Evolutionary conservation across 2,797 vertebrate genomes (phyloP).

Genomic region (Hemitrygon akajei): DNA sequence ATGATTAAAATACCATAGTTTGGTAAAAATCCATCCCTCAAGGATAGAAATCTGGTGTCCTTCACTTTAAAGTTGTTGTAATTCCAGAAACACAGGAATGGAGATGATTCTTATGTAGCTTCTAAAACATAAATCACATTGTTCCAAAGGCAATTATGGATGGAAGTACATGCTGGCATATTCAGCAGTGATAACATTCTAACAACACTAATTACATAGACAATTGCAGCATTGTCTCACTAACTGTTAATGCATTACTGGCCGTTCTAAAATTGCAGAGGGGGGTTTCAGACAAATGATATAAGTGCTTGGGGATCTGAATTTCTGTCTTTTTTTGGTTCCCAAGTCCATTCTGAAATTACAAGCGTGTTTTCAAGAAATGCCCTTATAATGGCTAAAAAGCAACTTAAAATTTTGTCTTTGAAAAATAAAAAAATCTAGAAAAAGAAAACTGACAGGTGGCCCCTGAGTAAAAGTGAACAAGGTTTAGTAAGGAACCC

Average conservation of each 20-base stretch:
- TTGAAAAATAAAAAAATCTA: background rate
- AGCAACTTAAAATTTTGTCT: background rate
- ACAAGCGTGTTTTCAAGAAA: background rate
- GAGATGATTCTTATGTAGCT: too few species aligned
- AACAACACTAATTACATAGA: too few species aligned
- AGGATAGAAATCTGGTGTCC: too few species aligned
- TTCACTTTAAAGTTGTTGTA: too few species aligned
- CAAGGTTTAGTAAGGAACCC: background rate
- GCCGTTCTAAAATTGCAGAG: background rate
- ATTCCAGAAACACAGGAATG: too few species aligned
- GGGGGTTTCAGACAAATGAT: background rate
- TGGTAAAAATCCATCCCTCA: too few species aligned
- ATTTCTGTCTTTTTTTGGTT: background rate
- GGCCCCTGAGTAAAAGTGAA: background rate
- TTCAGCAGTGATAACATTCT: too few species aligned
- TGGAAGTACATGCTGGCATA: too few species aligned
- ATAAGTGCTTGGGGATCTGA: background rate
- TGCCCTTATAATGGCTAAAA: background rate
- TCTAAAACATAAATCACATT: too few species aligned
- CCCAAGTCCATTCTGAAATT: background rate
- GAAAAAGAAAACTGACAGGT: background rate
- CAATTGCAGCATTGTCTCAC: background rate
- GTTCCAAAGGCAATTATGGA: too few species aligned
- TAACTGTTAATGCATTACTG: background rate
- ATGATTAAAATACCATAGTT: too few species aligned